Conservation (phyloP, 2,797 vertebrate genomes). For the Manis pentadactyla region DNA sequence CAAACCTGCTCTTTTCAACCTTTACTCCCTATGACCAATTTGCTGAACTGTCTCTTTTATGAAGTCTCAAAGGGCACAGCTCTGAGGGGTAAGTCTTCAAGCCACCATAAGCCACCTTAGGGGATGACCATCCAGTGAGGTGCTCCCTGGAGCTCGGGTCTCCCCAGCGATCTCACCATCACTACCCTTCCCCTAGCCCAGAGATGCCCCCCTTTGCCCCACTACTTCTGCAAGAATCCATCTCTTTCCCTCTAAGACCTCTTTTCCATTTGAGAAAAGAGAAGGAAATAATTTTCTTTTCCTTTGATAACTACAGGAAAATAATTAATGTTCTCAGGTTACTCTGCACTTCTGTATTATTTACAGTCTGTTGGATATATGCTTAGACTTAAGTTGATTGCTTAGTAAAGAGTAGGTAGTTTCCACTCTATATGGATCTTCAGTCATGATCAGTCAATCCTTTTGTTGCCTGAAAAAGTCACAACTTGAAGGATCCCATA, state of each 20-base stretch:
- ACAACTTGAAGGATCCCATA: background rate
- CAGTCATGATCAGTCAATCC: background rate
- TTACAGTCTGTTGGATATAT: background rate
- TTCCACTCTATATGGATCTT: background rate
- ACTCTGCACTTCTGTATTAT: background rate
- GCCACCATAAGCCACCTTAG: background rate
- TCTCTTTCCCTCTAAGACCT: background rate
- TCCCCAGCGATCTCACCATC: background rate
- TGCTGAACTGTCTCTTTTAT: background rate
- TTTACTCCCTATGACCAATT: background rate
- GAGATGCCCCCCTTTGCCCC: too few species aligned
- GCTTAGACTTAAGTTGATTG: background rate
- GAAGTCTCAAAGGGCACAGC: background rate
- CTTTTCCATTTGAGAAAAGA: background rate
- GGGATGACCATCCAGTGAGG: too few species aligned
- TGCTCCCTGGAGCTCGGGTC: background rate
- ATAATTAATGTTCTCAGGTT: background rate
- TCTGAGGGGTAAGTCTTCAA: background rate
- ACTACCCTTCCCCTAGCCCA: fast-evolving
- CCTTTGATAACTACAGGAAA: background rate
- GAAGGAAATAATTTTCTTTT: background rate
- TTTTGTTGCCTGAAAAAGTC: background rate
- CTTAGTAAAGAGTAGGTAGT: background rate
- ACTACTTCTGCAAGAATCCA: background rate
- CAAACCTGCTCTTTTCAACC: background rate